These are phyloP conservation scores for Epistrophe grossulariae DNA, from an alignment of 2,888 invertebrate species.

Conservation along the genomic window DNA sequence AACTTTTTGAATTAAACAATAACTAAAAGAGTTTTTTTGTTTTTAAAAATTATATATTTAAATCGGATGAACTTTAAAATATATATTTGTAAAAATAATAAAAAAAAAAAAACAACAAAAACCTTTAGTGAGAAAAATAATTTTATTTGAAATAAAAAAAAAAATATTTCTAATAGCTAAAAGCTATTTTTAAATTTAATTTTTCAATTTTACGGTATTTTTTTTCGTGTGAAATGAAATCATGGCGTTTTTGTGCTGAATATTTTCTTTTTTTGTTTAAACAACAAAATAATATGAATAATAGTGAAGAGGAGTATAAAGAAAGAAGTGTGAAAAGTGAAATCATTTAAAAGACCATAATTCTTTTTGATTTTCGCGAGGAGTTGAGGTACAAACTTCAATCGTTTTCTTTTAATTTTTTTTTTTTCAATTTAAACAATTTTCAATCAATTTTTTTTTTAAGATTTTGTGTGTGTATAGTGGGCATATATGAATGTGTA, in stretches of 20 bases:
- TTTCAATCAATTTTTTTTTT: not conserved
- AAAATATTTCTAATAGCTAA: slow-evolving; percentile 81
- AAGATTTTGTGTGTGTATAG: slow-evolving; percentile 30
- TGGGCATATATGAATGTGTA: not conserved
- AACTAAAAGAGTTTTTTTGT: not conserved
- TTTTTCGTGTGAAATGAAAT: slow-evolving; percentile 38
- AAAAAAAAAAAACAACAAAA: slow-evolving; percentile 14
- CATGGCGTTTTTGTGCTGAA: slow-evolving; percentile 32
- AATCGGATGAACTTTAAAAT: slow-evolving; percentile 23
- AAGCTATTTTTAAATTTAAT: slow-evolving; percentile 82
- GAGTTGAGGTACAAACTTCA: slow-evolving; percentile 40
- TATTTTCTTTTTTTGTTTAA: slow-evolving; percentile 20
- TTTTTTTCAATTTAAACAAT: slow-evolving; percentile 1
- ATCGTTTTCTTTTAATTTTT: not conserved
- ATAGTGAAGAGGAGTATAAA: not conserved
- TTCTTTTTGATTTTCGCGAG: not conserved
- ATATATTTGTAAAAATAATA: not conserved
- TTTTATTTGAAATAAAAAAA: slow-evolving; percentile 27
- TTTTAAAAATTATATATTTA: slow-evolving; percentile 23
- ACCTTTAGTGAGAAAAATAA: slow-evolving; percentile 14
- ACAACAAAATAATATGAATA: slow-evolving; percentile 43
- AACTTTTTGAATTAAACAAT: slow-evolving; percentile 35
- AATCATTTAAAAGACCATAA: slow-evolving; percentile 26
- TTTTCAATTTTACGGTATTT: slow-evolving; percentile 71
- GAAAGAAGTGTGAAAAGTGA: slow-evolving; percentile 35